phyloP scores from a whole-genome alignment of 2,797 vertebrate species.

The Merluccius polli region DNA sequence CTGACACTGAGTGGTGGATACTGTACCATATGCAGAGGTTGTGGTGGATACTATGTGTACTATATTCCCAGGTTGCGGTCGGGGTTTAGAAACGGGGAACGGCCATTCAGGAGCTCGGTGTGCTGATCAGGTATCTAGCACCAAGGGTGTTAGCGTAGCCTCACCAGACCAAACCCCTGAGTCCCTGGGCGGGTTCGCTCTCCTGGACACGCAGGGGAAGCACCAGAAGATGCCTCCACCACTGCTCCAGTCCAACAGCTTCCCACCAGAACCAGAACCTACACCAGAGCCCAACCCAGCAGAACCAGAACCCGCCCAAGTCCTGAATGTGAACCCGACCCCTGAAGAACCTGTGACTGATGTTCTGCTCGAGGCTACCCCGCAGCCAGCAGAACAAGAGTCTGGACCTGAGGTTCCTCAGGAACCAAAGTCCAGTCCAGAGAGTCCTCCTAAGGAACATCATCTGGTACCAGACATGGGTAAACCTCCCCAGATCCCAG shows the following conservation, averaged over 20 bases:
- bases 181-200: background rate
- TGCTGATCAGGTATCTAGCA: background rate
- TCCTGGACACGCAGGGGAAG: background rate
- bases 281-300: background rate
- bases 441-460: background rate
- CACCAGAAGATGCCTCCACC: background rate
- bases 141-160: background rate
- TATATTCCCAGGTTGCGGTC: background rate
- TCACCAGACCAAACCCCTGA: background rate
- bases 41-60: background rate
- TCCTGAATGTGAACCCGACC: background rate
- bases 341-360: background rate
- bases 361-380: background rate
- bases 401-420: constrained; percentile 3
- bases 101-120: background rate
- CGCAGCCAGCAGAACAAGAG: background rate
- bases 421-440: background rate
- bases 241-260: background rate
- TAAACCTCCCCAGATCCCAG: background rate
- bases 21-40: background rate
- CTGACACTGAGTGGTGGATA: too few species aligned
- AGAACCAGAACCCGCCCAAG: background rate
- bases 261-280: background rate
- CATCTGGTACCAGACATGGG: background rate
- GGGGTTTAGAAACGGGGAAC: background rate